Evolutionary conservation across 1,140 invertebrate species (phyloP).

Genomic region (Vanessa atalanta): DNA sequence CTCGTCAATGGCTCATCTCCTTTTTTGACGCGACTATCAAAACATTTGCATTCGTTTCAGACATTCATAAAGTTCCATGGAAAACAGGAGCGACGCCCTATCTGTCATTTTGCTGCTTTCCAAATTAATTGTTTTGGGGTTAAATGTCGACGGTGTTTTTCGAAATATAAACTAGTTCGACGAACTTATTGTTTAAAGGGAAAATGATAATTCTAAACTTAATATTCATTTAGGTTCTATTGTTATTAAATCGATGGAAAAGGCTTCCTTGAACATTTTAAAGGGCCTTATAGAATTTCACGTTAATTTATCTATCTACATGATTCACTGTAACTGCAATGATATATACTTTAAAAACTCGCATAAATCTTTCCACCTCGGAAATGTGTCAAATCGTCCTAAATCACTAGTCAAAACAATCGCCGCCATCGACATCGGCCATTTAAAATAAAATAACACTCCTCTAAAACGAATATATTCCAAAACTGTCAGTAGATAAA

Average conservation of each 20-base stretch:
- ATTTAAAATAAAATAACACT: too few species aligned
- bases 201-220: neutral
- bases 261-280: too few species aligned
- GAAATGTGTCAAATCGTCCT: slow-evolving; percentile 3
- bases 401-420: slow-evolving; percentile 4
- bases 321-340: too few species aligned
- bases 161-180: slow-evolving; percentile 6
- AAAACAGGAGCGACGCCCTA: slow-evolving; percentile 25
- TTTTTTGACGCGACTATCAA: slow-evolving; percentile 49
- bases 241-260: too few species aligned
- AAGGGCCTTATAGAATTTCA: too few species aligned
- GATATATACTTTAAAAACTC: too few species aligned
- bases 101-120: slow-evolving; percentile 39
- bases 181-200: slow-evolving; percentile 15
- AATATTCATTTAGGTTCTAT: too few species aligned
- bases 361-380: neutral
- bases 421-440: neutral
- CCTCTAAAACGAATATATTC: slow-evolving; percentile 9
- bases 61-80: slow-evolving; percentile 23
- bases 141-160: slow-evolving; percentile 27
- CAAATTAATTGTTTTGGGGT: slow-evolving; percentile 44
- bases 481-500: slow-evolving; percentile 9
- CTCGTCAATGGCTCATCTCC: slow-evolving; percentile 47
- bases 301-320: too few species aligned
- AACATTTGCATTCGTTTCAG: slow-evolving; percentile 46